phyloP scores from a whole-genome alignment of 2,888 invertebrate species.

The Protonemura montana region DNA sequence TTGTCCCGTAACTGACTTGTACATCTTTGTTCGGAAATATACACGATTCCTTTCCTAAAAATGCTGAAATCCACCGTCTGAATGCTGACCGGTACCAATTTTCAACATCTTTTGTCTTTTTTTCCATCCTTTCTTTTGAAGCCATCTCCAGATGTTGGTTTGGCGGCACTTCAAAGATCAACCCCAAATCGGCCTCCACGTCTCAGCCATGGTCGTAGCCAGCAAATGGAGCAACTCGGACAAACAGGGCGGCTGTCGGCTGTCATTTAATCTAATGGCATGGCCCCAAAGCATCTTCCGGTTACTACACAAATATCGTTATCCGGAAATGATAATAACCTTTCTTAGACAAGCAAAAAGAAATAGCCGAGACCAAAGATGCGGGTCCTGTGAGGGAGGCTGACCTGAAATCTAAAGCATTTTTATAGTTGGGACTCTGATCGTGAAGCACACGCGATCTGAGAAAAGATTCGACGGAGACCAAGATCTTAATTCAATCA shows the following conservation, averaged over 20 bases:
- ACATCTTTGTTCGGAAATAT: neutral
- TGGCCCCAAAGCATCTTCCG: slow-evolving; percentile 10
- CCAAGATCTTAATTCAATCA: slow-evolving; percentile 13
- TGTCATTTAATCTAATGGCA: slow-evolving; percentile 5
- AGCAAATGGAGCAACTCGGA: neutral
- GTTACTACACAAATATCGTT: slow-evolving; percentile 28
- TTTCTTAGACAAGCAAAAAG: slow-evolving; percentile 2
- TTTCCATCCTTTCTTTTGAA: neutral
- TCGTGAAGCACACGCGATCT: too few species aligned
- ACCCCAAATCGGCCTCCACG: neutral
- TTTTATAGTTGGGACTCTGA: neutral
- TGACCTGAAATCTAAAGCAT: neutral
- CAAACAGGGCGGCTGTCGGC: slow-evolving; percentile 4
- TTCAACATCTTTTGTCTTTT: neutral
- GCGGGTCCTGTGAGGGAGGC: neutral
- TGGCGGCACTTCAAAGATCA: slow-evolving; percentile 18
- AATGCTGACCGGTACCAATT: neutral
- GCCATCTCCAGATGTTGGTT: neutral
- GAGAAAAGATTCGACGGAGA: too few species aligned
- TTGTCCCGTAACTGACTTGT: neutral
- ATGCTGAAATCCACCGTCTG: neutral
- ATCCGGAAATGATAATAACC: slow-evolving; percentile 27
- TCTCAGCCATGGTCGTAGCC: neutral
- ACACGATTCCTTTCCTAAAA: neutral
- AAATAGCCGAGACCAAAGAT: neutral